These are phyloP conservation scores for Protophormia terraenovae DNA, from an alignment of 2,888 invertebrate species.

Conservation along the genomic window DNA sequence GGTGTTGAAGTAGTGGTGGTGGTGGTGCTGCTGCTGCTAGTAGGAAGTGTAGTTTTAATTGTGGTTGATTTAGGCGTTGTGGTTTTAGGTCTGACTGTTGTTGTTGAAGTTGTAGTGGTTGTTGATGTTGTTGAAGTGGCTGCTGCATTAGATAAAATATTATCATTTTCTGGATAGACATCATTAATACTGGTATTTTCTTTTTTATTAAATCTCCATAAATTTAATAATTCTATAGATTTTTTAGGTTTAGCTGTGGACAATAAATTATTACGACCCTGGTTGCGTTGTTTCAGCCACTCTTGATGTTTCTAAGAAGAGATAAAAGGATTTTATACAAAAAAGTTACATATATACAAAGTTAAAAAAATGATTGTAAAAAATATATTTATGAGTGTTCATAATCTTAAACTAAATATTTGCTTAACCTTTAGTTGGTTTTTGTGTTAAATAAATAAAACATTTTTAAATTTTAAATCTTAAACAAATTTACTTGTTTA, in stretches of 20 bases:
- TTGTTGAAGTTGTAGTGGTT: constrained; percentile 5
- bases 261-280: constrained; percentile 50
- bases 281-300: constrained; percentile 78
- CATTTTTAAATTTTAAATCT: not conserved
- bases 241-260: constrained; percentile 64
- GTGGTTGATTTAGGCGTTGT: constrained; percentile 28
- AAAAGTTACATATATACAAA: not conserved
- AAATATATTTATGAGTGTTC: too few species aligned
- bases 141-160: constrained; percentile 65
- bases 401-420: not conserved
- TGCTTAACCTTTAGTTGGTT: not conserved
- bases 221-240: constrained; percentile 73
- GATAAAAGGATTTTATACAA: not conserved
- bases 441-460: not conserved
- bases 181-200: constrained; percentile 74
- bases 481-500: not conserved
- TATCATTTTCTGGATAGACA: constrained; percentile 76
- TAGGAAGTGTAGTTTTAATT: constrained; percentile 40
- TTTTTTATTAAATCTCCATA: constrained; percentile 74
- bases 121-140: constrained; percentile 16
- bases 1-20: constrained; percentile 53
- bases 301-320: constrained; percentile 80
- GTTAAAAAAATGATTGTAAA: too few species aligned
- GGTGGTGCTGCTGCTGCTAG: constrained; percentile 7
- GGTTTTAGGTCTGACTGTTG: constrained; percentile 39